Evolutionary conservation across 2,113 vertebrate genomes (phyloP).

Genomic region (Sander vitreus): DNA sequence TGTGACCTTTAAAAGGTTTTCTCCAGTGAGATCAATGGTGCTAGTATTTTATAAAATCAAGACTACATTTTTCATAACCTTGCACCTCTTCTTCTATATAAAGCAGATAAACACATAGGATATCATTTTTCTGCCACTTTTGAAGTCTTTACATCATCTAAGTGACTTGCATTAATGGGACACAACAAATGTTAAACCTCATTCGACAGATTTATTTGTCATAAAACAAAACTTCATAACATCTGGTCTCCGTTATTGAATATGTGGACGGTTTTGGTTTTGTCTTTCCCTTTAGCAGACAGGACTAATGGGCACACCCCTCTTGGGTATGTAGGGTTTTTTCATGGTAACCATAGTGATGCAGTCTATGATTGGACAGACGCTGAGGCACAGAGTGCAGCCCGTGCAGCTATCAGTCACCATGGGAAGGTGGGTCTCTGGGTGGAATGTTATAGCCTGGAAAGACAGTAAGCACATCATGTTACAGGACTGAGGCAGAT

Average conservation of each 20-base stretch:
- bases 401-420: constrained; percentile 92
- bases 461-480: constrained; percentile 12
- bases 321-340: constrained; percentile 88
- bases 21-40: neutral
- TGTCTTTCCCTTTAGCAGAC: constrained; percentile 70
- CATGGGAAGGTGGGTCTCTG: constrained; percentile 90
- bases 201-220: neutral
- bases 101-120: neutral
- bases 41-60: constrained; percentile 2
- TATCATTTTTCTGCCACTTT: neutral
- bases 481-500: neutral
- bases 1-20: neutral
- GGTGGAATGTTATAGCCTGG: constrained; percentile 94
- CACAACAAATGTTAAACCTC: neutral
- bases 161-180: neutral
- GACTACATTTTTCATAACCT: neutral
- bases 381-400: constrained; percentile 93
- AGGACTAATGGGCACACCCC: constrained; percentile 89
- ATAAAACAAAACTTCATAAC: neutral
- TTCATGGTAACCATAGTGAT: constrained; percentile 93
- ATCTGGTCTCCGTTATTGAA: constrained; percentile 8
- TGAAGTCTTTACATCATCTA: neutral
- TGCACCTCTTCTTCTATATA: neutral
- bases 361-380: constrained; percentile 97
- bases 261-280: too few relatives aligned